Base-by-base conservation (phyloP, 2,888 invertebrate genomes). In the Lepidochrysops patricia region DNA sequence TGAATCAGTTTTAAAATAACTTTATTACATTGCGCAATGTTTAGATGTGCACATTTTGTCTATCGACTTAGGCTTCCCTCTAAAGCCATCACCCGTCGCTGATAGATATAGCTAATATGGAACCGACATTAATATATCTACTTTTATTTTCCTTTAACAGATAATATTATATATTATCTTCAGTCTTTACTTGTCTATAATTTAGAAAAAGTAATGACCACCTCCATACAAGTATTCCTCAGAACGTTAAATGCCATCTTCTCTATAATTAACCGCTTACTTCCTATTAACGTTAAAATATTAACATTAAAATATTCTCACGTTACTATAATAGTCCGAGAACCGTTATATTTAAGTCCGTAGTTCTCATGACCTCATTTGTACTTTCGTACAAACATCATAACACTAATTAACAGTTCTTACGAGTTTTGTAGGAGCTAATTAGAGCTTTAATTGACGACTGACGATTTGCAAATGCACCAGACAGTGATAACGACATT, bases 261-360 rank as follows among this genome's bases (percentile, higher is more conserved):
- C 23, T 43, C 13, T 43, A 43, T 43, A 43, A 43, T 43, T 43
- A 19, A 12, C 43, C 9, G 43, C 19, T 43, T 23, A 43, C 43
- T 43, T 43, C 43, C 43, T 43, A 29, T n/a, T 43, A 43, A 32
- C 34, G n/a, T 34, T 29, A 29, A 29, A 6, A 43, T 43, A 43
- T 43, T 23, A 43, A 43, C 43, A 43, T 43, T 43, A 43, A 34
- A 43, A 43, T 9, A 43, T 43, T 43, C 43, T 43, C 43, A 43
- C 43, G 43, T 43, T 43, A 19, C 29, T 29, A 29, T 29, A 29
- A 29, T 29, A 29, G 29, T 29, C 29, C 29, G 23, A 19, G 15
- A 43, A 43, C 43, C 43, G 43, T 43, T 43, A 43, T 43, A 43
- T 43, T 43, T 43, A 43, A 43, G 19, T 43, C 15, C 15, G 43